Evolutionary conservation across 1,140 invertebrate genomes (phyloP), one percentile per base, ranked within the genome.

Genomic region (Camponotus floridanus): DNA sequence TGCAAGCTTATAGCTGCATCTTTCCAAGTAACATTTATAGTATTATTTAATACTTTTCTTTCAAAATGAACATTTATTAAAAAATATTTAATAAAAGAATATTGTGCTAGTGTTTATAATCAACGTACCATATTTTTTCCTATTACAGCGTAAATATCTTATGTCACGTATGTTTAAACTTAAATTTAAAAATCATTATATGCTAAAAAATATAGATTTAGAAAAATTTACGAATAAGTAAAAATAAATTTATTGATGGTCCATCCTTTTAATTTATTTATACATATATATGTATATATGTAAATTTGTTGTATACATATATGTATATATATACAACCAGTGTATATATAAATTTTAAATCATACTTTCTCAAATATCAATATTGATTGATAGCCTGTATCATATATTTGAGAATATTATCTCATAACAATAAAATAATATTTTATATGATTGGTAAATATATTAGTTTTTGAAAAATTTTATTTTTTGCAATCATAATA

Each of bases 1-100:
- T 42, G 36, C 33, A 61, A 88, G 83, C 33, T 65, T 86, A 64
- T 51, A 86, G 57, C 68, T 89, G 71, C 84, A 39, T 71, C 64
- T 80, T 86, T 86, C 15, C 18, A 36, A 86, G 18, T 67, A 13
- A 68, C 31, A 26, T 83, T 59, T 26, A 74, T 51, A 51, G n/a
- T n/a, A n/a, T n/a, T n/a, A n/a, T n/a, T n/a, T 36, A 61, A 62
- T 83, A 42, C 31, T 48, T 83, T 36, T 74, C 42, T 55, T 62
- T 85, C 26, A 39, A 67, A 48, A 33, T 73, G 39, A 70, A 39
- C 48, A 5, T 74, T 74, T 26, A 48, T 79, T 67, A 36, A 26
- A 26, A 26, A 26, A 71, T 74, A 57, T 15, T 4, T 51, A 76
- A 31, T 48, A 71, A 88, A 78, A 68, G 86, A 73, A 86, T 26